Evolutionary conservation across 2,888 invertebrate genomes (phyloP), one percentile per base, ranked within the genome.

Genomic region (Nasonia oneida): DNA sequence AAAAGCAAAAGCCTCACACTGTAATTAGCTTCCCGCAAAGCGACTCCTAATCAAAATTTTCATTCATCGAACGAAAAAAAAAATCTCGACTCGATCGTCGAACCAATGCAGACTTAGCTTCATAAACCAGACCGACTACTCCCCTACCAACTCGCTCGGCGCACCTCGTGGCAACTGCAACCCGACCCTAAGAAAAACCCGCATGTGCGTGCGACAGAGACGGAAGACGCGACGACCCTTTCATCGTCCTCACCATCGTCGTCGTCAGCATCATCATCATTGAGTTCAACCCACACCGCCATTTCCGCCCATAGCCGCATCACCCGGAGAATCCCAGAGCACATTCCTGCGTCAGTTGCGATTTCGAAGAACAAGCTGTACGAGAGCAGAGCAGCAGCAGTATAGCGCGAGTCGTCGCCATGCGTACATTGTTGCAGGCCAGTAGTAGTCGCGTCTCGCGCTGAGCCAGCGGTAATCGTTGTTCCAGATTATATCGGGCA

Each of bases 201-300:
- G 78, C 57, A 15, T 67, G 42, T 47, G 50, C 70, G 79, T 33
- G 33, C 47, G n/a, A 33, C 47, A 79, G 57, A 79, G 50, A 70
- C 23, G 57, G 73, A 42, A 33, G 73, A 61, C 57, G 57, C 53
- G 53, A 18, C 53, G 53, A n/a, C 57, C 57, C 23, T 57, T n/a
- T 57, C 57, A 18, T 57, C 57, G n/a, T 57, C 57, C 57, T 61
- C 23, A 61, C 1, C 23, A 8, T 61, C 57, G 23, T 61, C 57
- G 4, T 23, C 57, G 23, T n/a, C n/a, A 5, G n/a, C 57, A n/a
- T 57, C 57, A 5, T 57, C 57, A 53, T 23, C 57, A 8, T 61
- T 23, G 57, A 23, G 57, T n/a, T 23, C n/a, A 61, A 61, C 23
- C n/a, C 23, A n/a, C 57, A n/a, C 57, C 57, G 23, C n/a, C 23